Evolutionary conservation across 2,113 vertebrate species (phyloP).

Genomic region (Semicossyphus pulcher): DNA sequence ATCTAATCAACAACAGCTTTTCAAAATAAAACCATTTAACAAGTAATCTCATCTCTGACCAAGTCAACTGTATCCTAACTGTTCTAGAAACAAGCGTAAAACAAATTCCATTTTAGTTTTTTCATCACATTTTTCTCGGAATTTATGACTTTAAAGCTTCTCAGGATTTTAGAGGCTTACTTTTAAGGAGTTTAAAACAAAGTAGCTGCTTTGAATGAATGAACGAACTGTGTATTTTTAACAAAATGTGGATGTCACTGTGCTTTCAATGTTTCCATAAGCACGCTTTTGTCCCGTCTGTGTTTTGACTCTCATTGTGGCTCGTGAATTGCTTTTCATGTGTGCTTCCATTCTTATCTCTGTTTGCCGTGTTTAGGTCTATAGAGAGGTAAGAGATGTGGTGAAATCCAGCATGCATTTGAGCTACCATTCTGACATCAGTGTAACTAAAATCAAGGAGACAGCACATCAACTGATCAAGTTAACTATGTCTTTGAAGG

Average conservation of each 20-base stretch:
- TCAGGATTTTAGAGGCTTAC: not conserved
- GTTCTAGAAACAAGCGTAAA: not conserved
- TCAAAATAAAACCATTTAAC: slow-evolving; percentile 31
- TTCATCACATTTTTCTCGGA: not conserved
- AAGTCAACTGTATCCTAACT: not conserved
- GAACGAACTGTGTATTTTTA: not conserved
- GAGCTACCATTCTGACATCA: slow-evolving; percentile 27
- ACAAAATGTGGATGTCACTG: not conserved
- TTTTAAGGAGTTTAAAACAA: too few species aligned
- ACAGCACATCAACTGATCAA: slow-evolving; percentile 23
- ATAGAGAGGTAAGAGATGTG: slow-evolving; percentile 95
- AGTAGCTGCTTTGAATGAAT: not conserved
- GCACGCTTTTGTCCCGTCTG: slow-evolving; percentile 34
- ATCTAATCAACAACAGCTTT: slow-evolving; percentile 31
- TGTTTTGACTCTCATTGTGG: slow-evolving; percentile 65
- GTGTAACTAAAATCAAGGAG: slow-evolving; percentile 17
- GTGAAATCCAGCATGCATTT: slow-evolving; percentile 83
- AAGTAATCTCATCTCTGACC: slow-evolving; percentile 3
- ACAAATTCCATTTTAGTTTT: not conserved
- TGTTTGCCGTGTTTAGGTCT: slow-evolving; percentile 90
- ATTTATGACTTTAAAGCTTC: not conserved
- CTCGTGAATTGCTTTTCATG: slow-evolving; percentile 89
- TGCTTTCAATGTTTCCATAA: slow-evolving; percentile 22
- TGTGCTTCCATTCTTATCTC: slow-evolving; percentile 89
- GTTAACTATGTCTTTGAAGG: slow-evolving; percentile 17